Evolutionary conservation across 1,140 invertebrate genomes (phyloP).

Genomic region (Adoxophyes honmai): DNA sequence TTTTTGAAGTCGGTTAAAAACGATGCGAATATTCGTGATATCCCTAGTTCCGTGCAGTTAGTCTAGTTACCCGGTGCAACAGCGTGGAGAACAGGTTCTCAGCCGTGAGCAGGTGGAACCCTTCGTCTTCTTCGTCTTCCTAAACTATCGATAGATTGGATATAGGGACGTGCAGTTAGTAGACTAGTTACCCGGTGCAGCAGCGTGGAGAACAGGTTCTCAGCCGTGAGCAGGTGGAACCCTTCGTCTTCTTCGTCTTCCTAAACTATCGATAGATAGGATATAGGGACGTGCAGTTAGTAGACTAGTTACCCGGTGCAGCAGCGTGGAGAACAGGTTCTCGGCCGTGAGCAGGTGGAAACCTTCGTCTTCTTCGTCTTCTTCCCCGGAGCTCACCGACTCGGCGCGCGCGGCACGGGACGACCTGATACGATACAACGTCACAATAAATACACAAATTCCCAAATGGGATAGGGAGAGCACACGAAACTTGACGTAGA

Average conservation of each 20-base stretch:
- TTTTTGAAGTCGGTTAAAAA: too few species aligned
- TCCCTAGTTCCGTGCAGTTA: too few species aligned
- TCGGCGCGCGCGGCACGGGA: constrained; percentile 86
- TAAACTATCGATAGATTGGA: too few species aligned
- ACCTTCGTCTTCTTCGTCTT: constrained; percentile 92
- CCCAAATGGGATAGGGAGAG: neutral
- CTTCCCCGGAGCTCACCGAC: constrained; percentile 91
- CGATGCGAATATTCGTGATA: too few species aligned
- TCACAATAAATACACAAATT: neutral
- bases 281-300: too few species aligned
- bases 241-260: constrained; percentile 93
- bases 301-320: constrained; percentile 86
- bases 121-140: constrained; percentile 92
- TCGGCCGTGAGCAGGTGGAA: constrained; percentile 94
- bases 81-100: constrained; percentile 93
- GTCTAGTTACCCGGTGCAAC: constrained; percentile 88
- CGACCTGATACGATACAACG: constrained; percentile 72
- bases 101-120: constrained; percentile 92
- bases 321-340: constrained; percentile 91
- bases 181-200: constrained; percentile 89
- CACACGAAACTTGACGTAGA: neutral
- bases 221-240: constrained; percentile 92
- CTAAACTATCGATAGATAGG: too few species aligned
- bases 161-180: too few species aligned
- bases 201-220: constrained; percentile 92